Percentiles rank a stretch among this genome's conserved stretches.
Conservation (phyloP, 2,888 invertebrate species). For the Scaptomyza reducta region DNA sequence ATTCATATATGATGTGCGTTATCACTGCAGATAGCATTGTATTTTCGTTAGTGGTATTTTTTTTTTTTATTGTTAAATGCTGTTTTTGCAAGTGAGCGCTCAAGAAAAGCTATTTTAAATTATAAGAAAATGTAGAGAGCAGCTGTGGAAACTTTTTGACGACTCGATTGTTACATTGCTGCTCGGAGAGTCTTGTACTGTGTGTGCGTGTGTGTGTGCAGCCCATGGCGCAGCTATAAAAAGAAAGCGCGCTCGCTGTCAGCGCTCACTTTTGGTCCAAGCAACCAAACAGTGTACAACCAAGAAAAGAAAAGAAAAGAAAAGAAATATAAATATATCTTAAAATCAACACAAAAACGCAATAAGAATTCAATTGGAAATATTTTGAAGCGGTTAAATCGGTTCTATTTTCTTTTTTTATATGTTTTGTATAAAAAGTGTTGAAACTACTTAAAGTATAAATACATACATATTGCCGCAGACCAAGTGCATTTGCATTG, state of each 20-base stretch:
- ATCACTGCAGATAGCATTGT: slow-evolving; percentile 44
- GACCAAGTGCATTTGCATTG: slow-evolving; percentile 59
- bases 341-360: slow-evolving; percentile 19
- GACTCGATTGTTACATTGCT: slow-evolving; percentile 35
- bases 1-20: slow-evolving; percentile 25
- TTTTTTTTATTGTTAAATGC: background rate
- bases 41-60: slow-evolving; percentile 2
- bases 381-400: slow-evolving; percentile 10
- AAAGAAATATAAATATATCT: background rate
- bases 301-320: background rate
- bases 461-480: slow-evolving; percentile 36
- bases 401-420: slow-evolving; percentile 27
- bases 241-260: slow-evolving; percentile 68
- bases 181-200: slow-evolving; percentile 32
- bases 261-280: slow-evolving; percentile 83
- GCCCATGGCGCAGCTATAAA: slow-evolving; percentile 63
- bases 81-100: slow-evolving; percentile 12
- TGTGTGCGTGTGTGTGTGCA: slow-evolving; percentile 8
- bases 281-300: slow-evolving; percentile 76
- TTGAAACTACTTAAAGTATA: slow-evolving; percentile 20
- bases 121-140: slow-evolving; percentile 63
- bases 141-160: slow-evolving; percentile 48
- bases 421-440: slow-evolving; percentile 33
- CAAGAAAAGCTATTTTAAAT: slow-evolving; percentile 55
- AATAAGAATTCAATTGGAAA: slow-evolving; percentile 22